Base-by-base conservation (phyloP, 2,113 vertebrate genomes). In the Peucedramus taeniatus region DNA sequence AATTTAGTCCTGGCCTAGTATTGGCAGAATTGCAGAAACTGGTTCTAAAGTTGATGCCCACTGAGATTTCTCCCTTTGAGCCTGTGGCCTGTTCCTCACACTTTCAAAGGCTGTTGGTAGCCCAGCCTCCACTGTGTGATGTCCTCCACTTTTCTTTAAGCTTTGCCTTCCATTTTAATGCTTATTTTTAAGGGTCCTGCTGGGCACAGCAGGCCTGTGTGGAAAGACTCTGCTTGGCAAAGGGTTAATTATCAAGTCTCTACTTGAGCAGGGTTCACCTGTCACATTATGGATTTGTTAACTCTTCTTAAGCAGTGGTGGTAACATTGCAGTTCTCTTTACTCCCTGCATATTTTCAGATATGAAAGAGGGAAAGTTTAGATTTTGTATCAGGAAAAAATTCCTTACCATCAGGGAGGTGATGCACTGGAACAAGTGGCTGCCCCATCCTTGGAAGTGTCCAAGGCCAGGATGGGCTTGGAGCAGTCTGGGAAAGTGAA, bases 31-130 rank as follows among this genome's bases (percentile, higher is more conserved):
- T 54, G 28, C 23, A 82, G 61, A 66, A 68, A 12, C 5, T 19
- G 35, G 11, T 22, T 61, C 30, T 61, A 4, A 53, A 50, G 17
- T 3, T 40, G n/a, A 3, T 59, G 5, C 23, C n/a, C 16, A 3
- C 31, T 82, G 50, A 37, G 47, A 8, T 50, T 9, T 31, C n/a
- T 91, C 18, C 66, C 45, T 53, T 31, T 7, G 30, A 54, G 39
- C 13, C 4, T 0, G 1, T 47, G 56, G 13, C 28, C 40, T 49
- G 8, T 11, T 64, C 42, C 50, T 54, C 0, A 0, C 6, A 4
- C 37, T 53, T 74, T 16, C 3, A 2, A 22, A 91, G n/a, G 78
- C 17, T n/a, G 2, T 7, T 53, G 28, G 2, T 22, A 40, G 30
- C 50, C 26, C 60, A 33, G 26, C 26, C n/a, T 50, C 19, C 47